Percentiles rank a stretch among this genome's conserved stretches.
phyloP scores from a whole-genome alignment of 2,888 invertebrate genomes.

The Rapana venosa region DNA sequence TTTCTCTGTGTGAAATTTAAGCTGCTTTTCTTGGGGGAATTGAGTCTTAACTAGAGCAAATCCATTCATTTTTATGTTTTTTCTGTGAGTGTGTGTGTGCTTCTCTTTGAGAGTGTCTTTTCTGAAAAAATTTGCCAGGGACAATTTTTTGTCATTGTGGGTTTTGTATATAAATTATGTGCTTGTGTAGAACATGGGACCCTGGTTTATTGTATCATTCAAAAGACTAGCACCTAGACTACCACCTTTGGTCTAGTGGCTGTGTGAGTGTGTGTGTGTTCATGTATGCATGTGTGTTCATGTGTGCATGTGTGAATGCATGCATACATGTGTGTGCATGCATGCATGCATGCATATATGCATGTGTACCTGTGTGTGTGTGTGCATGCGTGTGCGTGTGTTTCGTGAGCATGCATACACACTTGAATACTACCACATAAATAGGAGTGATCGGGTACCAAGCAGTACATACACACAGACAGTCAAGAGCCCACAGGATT shows the following conservation, averaged over 20 bases:
- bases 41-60: too few species aligned
- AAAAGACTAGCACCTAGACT: too few species aligned
- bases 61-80: background rate
- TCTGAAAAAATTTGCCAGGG: too few species aligned
- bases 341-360: background rate
- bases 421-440: too few species aligned
- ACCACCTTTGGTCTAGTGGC: too few species aligned
- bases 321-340: background rate
- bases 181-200: too few species aligned
- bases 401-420: background rate
- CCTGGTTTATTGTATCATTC: too few species aligned
- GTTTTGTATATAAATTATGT: too few species aligned
- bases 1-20: background rate
- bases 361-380: background rate
- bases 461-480: too few species aligned
- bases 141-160: too few species aligned
- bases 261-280: background rate
- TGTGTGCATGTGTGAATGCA: slow-evolving; percentile 12
- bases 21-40: background rate
- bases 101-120: background rate
- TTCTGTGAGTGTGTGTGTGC: background rate
- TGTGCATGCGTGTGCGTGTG: background rate
- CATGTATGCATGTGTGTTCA: slow-evolving; percentile 11
- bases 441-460: too few species aligned
- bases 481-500: too few species aligned